Evolutionary conservation across 2,888 invertebrate genomes (phyloP).

Genomic region (Panzeria rudis): DNA sequence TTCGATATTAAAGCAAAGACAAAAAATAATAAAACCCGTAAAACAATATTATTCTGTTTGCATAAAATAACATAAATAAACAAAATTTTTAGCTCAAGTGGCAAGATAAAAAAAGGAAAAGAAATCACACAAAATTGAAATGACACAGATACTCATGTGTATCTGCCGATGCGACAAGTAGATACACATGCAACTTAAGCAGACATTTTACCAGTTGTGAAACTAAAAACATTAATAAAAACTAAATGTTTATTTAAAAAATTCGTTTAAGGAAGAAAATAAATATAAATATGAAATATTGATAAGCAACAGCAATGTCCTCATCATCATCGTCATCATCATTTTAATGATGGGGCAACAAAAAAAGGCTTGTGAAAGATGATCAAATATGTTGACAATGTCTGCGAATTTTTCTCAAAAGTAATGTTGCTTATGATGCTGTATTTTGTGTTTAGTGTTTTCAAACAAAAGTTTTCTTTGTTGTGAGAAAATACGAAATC

Average conservation of each 20-base stretch:
- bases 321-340: slow-evolving; percentile 37
- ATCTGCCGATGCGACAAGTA: background rate
- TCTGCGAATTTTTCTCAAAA: slow-evolving; percentile 33
- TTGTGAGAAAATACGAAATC: background rate
- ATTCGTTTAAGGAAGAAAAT: slow-evolving; percentile 1
- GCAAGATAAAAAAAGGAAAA: background rate
- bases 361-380: slow-evolving; percentile 4
- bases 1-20: background rate
- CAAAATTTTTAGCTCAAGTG: background rate
- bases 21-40: background rate
- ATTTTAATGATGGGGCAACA: slow-evolving; percentile 37
- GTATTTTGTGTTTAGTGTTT: slow-evolving; percentile 22
- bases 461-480: slow-evolving; percentile 60
- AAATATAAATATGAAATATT: slow-evolving; percentile 58
- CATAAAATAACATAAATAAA: slow-evolving; percentile 13
- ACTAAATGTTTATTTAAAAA: slow-evolving; percentile 49
- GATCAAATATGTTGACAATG: slow-evolving; percentile 55
- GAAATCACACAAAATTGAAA: slow-evolving; percentile 25
- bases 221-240: slow-evolving; percentile 10
- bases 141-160: slow-evolving; percentile 12
- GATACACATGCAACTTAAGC: background rate
- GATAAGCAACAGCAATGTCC: slow-evolving; percentile 38
- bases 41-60: slow-evolving; percentile 12
- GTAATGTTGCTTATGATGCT: slow-evolving; percentile 32
- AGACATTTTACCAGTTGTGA: slow-evolving; percentile 25